Evolutionary conservation across 2,888 invertebrate genomes (phyloP), one percentile per base, ranked within the genome.

Genomic region (Latrodectus elegans): DNA sequence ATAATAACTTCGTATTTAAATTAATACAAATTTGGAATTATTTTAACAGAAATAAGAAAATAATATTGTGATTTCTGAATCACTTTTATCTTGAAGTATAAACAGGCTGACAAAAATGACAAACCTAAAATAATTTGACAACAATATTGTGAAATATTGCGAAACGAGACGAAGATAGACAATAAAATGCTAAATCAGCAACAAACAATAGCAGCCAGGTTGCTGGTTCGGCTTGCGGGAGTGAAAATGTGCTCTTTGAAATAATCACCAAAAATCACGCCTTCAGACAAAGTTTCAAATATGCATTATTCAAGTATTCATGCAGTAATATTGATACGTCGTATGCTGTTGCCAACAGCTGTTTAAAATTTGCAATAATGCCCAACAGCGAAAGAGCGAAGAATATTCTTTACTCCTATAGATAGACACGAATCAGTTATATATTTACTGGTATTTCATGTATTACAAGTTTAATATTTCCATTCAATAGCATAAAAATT

Each of bases 121-220:
- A 38, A 38, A 38, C 22, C 38, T 38, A 38, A 38, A 38, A 38
- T 38, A 38, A 38, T 38, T 38, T 38, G 38, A 38, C 38, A 38
- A 38, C 38, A 38, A 38, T 38, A 38, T 2, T 38, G 38, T 38
- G 38, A 38, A 38, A 38, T 38, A 38, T 38, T 38, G 38, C 38
- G 38, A 38, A 38, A 38, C 38, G 38, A 38, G 38, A 38, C 38
- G 4, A 38, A 38, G 38, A 38, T 49, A 49, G 51, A 78, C 78
- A 79, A 79, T 79, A 70, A 79, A 79, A 79, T 79, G 79, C 55
- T 79, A 79, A 79, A 79, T 79, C 79, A 79, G 71, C 14, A 60
- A 38, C 15, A 71, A 22, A 79, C 79, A 79, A 78, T 78, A 38
- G 38, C 38, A 2, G 38, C 0, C 38, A 38, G 6, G 38, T 6